Evolutionary conservation across 1,140 invertebrate species (phyloP).

Genomic region (Aethina tumida): DNA sequence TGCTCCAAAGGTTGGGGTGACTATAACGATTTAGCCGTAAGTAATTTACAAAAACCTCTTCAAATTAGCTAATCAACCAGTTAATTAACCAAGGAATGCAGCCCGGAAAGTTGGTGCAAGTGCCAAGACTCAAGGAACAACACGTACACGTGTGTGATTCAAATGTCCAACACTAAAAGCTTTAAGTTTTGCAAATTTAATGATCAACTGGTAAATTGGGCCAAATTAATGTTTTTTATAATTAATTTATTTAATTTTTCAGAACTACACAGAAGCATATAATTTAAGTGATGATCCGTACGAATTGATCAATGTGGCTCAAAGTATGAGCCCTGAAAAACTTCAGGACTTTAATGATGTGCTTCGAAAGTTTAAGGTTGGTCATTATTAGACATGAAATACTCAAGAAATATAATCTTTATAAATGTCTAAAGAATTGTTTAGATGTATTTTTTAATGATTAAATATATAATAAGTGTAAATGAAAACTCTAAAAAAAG

Average conservation of each 20-base stretch:
- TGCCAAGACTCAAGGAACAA: slow-evolving; percentile 78
- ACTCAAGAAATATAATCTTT: too few species aligned
- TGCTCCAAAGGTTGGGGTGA: slow-evolving; percentile 50
- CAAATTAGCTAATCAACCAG: too few species aligned
- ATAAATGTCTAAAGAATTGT: too few species aligned
- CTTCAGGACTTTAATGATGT: slow-evolving; percentile 14
- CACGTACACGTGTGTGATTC: slow-evolving; percentile 67
- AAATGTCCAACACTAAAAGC: slow-evolving; percentile 43
- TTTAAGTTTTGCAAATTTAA: slow-evolving; percentile 67
- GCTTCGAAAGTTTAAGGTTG: slow-evolving; percentile 14
- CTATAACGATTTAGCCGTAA: slow-evolving; percentile 48
- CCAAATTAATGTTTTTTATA: background rate
- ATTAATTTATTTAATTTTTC: slow-evolving; percentile 5
- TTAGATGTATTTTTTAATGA: too few species aligned
- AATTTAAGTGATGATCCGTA: slow-evolving; percentile 54
- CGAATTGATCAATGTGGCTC: slow-evolving; percentile 53
- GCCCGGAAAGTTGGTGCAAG: slow-evolving; percentile 57
- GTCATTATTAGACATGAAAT: slow-evolving; percentile 8
- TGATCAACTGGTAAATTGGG: slow-evolving; percentile 53
- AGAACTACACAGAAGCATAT: slow-evolving; percentile 64
- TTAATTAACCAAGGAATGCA: slow-evolving; percentile 64
- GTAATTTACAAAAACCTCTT: too few species aligned
- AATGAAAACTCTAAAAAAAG: too few species aligned
- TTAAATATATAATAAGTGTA: too few species aligned
- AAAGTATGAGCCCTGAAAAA: slow-evolving; percentile 9